These are phyloP conservation scores for Epizoanthus stellaris DNA, from an alignment of 92 coral and sea anemone species.

Conservation along the genomic window DNA sequence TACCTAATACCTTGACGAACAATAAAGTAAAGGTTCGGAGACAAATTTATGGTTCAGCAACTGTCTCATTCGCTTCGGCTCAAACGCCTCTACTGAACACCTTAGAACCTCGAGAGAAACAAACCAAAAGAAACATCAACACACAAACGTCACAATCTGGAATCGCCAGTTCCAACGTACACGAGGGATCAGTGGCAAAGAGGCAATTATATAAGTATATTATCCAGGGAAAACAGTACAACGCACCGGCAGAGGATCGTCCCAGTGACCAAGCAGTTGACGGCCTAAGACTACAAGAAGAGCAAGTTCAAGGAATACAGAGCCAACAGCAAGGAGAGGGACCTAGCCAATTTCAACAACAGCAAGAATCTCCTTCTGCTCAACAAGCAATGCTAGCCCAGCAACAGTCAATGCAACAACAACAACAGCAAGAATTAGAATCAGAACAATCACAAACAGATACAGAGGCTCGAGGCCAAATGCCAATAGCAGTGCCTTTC, in stretches of 20 bases:
- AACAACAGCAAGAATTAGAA: constrained; percentile 30
- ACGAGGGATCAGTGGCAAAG: neutral
- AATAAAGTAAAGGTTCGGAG: neutral
- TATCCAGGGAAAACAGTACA: neutral
- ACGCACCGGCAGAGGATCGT: neutral
- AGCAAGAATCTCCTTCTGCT: constrained; percentile 14
- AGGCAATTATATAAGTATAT: constrained; percentile 28
- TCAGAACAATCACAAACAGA: constrained; percentile 11
- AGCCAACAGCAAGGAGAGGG: neutral
- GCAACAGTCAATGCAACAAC: constrained; percentile 22
- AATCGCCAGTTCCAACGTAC: neutral
- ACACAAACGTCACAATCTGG: neutral
- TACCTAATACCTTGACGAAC: constrained; percentile 39
- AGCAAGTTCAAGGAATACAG: neutral
- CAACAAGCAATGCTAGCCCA: constrained; percentile 33
- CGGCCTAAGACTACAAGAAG: neutral
- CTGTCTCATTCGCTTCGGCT: neutral
- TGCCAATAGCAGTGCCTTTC: constrained; percentile 7
- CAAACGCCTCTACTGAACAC: neutral
- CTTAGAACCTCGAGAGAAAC: neutral
- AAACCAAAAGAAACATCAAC: constrained; percentile 9
- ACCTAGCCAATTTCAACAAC: constrained; percentile 25
- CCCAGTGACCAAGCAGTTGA: constrained; percentile 1
- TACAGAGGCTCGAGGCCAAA: constrained; percentile 26
- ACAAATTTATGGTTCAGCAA: neutral